Conservation (phyloP, 2,888 invertebrate genomes). For the Tenthredo livida region DNA sequence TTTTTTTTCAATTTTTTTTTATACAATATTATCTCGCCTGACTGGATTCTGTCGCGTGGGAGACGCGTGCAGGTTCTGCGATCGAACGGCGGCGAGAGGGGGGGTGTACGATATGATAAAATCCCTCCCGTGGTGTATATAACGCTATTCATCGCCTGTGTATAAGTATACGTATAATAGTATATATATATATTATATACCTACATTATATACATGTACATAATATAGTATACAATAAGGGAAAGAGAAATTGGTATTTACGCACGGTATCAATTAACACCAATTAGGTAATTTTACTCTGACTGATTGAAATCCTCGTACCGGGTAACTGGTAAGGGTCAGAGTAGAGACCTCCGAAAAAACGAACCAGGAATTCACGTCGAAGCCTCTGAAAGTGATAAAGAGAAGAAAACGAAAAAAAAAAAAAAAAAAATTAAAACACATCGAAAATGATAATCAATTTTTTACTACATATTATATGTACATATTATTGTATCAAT, state of each 20-base stretch:
- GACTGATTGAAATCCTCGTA: conserved; percentile 32
- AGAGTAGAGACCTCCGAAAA: conserved; percentile 9
- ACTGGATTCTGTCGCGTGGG: conserved; percentile 43
- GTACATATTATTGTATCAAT: too few species aligned
- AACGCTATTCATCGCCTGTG: too few species aligned
- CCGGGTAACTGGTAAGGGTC: not conserved
- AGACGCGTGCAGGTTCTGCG: conserved; percentile 34
- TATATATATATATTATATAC: not conserved
- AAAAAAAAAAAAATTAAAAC: too few species aligned
- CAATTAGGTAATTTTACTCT: not conserved
- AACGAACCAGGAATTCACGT: not conserved
- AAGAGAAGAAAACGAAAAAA: too few species aligned
- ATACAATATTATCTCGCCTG: conserved; percentile 17
- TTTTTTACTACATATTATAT: too few species aligned
- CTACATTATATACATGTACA: not conserved
- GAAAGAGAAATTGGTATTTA: not conserved
- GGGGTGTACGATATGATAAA: not conserved
- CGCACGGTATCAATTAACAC: not conserved
- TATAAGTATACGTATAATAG: too few species aligned
- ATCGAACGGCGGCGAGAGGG: not conserved
- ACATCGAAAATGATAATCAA: too few species aligned
- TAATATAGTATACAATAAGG: too few species aligned
- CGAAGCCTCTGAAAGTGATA: not conserved
- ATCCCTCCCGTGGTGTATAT: not conserved
- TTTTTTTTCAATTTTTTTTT: not conserved